Evolutionary conservation across 2,113 vertebrate species (phyloP).

Genomic region (Phainopepla nitens): DNA sequence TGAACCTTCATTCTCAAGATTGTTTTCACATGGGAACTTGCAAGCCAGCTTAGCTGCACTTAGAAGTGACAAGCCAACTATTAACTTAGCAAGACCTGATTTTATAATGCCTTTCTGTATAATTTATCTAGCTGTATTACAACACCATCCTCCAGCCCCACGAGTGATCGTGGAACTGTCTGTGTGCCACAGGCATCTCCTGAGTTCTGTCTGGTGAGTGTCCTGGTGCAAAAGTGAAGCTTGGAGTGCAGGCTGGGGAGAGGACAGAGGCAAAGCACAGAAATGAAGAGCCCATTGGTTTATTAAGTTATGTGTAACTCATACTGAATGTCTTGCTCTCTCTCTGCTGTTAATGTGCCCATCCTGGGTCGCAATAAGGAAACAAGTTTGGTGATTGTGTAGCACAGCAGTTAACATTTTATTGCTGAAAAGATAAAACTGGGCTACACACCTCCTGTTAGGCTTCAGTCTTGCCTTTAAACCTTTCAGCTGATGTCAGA

Average conservation of each 20-base stretch:
- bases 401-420: background rate
- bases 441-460: background rate
- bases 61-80: too few species aligned
- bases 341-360: background rate
- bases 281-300: background rate
- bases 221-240: background rate
- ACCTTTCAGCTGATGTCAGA: background rate
- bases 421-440: background rate
- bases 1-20: too few species aligned
- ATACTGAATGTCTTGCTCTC: background rate
- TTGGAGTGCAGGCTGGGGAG: background rate
- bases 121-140: too few species aligned
- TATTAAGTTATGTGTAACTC: background rate
- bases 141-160: background rate
- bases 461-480: background rate
- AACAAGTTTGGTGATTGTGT: background rate
- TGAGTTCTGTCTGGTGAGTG: background rate
- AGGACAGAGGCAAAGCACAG: background rate
- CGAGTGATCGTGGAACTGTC: fast-evolving
- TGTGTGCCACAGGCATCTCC: background rate
- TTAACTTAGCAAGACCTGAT: too few species aligned
- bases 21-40: too few species aligned
- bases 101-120: too few species aligned
- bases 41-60: too few species aligned
- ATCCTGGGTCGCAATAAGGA: background rate